These are phyloP conservation scores for Aramus guarauna DNA, from an alignment of 2,113 vertebrate species.

Conservation along the genomic window DNA sequence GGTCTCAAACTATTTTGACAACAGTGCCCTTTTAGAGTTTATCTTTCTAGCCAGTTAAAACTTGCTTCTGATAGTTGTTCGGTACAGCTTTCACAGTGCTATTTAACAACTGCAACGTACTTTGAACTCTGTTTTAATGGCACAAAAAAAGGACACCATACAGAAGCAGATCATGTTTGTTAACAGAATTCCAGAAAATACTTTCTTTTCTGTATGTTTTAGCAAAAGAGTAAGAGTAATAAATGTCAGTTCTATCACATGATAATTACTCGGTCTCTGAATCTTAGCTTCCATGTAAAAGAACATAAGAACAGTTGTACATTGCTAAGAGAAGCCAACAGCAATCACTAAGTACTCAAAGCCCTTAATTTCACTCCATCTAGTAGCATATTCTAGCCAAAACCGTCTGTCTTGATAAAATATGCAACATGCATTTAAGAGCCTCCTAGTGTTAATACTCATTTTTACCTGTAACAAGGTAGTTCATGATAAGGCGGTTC, in stretches of 20 bases:
- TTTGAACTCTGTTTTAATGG: background rate
- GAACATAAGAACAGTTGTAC: background rate
- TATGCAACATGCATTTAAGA: background rate
- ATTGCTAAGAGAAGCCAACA: background rate
- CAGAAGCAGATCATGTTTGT: background rate
- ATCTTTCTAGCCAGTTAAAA: background rate
- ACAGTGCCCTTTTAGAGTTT: background rate
- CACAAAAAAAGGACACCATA: background rate
- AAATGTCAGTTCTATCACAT: background rate
- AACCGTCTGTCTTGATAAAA: background rate
- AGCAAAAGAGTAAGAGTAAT: background rate
- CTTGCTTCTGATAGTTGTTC: background rate
- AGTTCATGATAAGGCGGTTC: conserved; percentile 99
- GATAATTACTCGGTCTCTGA: background rate
- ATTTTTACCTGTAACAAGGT: conserved; percentile 90
- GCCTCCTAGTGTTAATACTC: background rate
- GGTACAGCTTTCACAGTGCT: background rate
- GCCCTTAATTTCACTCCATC: background rate
- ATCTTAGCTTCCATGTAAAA: background rate
- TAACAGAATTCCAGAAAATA: background rate
- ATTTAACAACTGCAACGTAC: background rate
- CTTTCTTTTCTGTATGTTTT: background rate
- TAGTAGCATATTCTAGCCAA: background rate
- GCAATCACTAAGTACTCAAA: background rate
- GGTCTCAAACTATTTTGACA: background rate